phyloP scores from a whole-genome alignment of 2,888 invertebrate species.

The Acanthosepion pharaonis region DNA sequence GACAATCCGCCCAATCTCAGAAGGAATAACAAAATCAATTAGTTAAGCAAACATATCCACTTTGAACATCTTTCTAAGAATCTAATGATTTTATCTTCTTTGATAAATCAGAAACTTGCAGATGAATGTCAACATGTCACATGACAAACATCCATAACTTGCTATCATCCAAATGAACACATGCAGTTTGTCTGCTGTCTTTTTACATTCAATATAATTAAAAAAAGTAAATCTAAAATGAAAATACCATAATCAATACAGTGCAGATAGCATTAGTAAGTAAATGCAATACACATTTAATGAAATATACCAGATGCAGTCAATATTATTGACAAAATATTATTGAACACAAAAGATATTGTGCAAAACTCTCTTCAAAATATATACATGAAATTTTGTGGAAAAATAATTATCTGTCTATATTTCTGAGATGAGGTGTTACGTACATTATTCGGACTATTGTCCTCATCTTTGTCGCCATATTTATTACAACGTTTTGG shows the following conservation, averaged over 20 bases:
- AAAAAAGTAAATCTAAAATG: not conserved
- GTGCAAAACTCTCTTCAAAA: too few relatives aligned
- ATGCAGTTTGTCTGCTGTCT: not conserved
- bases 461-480: too few relatives aligned
- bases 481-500: too few relatives aligned
- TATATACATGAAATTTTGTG: too few relatives aligned
- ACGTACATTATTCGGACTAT: too few relatives aligned
- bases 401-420: too few relatives aligned
- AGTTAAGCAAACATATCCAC: not conserved
- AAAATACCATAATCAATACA: not conserved
- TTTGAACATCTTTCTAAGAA: not conserved
- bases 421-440: too few relatives aligned
- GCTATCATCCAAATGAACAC: not conserved
- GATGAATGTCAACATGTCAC: not conserved
- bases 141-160: not conserved
- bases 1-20: not conserved
- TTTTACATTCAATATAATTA: not conserved
- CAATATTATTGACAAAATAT: not conserved
- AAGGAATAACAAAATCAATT: not conserved
- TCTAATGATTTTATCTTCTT: not conserved
- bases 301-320: not conserved
- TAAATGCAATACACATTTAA: not conserved
- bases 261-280: not conserved
- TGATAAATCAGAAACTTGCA: not conserved
- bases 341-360: not conserved